Evolutionary conservation across 2,797 vertebrate genomes (phyloP).

Genomic region (Anomalospiza imberbis): DNA sequence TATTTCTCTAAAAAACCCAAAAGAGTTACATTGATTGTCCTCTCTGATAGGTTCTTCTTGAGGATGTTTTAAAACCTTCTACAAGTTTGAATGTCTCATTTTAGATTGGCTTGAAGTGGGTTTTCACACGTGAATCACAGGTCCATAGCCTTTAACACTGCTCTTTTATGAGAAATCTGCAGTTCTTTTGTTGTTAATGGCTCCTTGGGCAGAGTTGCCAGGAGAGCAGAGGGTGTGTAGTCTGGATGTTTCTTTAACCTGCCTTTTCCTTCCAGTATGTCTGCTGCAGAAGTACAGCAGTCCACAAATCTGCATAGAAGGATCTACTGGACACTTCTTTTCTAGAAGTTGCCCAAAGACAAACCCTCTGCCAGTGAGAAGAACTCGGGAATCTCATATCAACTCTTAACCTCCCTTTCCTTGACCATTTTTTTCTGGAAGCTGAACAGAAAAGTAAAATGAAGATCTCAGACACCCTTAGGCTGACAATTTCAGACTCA

Average conservation of each 20-base stretch:
- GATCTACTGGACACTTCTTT: background rate
- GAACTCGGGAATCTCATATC: fast-evolving
- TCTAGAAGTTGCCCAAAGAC: background rate
- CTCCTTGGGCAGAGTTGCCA: background rate
- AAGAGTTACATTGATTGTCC: background rate
- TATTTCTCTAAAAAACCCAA: background rate
- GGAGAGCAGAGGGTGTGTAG: background rate
- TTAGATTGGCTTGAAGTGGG: background rate
- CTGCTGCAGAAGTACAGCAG: background rate
- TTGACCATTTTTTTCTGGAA: background rate
- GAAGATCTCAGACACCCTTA: background rate
- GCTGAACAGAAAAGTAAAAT: background rate
- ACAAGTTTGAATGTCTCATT: background rate
- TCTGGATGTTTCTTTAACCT: background rate
- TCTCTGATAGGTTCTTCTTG: background rate
- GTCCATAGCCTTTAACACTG: background rate
- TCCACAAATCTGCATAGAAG: background rate
- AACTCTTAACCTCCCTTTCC: background rate
- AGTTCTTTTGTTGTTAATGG: background rate
- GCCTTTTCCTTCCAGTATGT: background rate
- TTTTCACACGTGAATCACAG: background rate
- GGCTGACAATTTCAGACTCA: background rate
- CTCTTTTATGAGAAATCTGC: background rate
- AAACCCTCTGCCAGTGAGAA: background rate
- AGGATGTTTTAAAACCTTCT: background rate